These are phyloP conservation scores for Gasterosteus aculeatus DNA, from an alignment of 2,113 vertebrate genomes.

Conservation along the genomic window DNA sequence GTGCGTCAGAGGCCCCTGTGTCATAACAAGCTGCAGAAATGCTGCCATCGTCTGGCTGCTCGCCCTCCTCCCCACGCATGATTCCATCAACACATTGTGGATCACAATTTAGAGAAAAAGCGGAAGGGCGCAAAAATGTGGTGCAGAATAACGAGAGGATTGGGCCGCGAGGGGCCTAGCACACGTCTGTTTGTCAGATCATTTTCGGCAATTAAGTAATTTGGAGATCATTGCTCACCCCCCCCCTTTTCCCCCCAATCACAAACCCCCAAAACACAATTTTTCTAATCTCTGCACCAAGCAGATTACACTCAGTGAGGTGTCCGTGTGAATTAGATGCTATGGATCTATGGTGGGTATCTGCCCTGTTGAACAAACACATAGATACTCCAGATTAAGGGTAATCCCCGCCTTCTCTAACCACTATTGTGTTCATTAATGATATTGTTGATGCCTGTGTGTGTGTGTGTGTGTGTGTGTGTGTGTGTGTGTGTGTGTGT, in stretches of 20 bases:
- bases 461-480: slow-evolving; percentile 23
- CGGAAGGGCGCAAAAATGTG: background rate
- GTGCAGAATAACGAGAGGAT: background rate
- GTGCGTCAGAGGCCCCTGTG: slow-evolving; percentile 47
- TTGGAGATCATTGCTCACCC: slow-evolving; percentile 32
- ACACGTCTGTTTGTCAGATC: slow-evolving; percentile 66
- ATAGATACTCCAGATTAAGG: slow-evolving; percentile 61
- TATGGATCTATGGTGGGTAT: background rate
- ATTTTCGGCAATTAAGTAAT: slow-evolving; percentile 63
- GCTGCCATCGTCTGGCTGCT: slow-evolving; percentile 69
- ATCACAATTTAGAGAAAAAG: background rate
- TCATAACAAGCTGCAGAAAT: slow-evolving; percentile 29
- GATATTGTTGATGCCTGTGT: slow-evolving; percentile 27
- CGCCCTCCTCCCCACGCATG: background rate
- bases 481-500: slow-evolving; percentile 14
- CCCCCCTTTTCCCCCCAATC: background rate
- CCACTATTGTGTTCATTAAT: slow-evolving; percentile 50
- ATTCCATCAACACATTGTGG: background rate
- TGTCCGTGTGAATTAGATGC: slow-evolving; percentile 25
- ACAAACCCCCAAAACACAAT: slow-evolving; percentile 7
- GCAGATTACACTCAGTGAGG: slow-evolving; percentile 62
- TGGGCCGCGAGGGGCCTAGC: slow-evolving; percentile 20
- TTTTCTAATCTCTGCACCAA: slow-evolving; percentile 62
- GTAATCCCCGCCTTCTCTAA: slow-evolving; percentile 49
- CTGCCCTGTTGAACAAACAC: slow-evolving; percentile 33